Conservation (phyloP, 2,113 vertebrate species). For the Brachyistius frenatus region DNA sequence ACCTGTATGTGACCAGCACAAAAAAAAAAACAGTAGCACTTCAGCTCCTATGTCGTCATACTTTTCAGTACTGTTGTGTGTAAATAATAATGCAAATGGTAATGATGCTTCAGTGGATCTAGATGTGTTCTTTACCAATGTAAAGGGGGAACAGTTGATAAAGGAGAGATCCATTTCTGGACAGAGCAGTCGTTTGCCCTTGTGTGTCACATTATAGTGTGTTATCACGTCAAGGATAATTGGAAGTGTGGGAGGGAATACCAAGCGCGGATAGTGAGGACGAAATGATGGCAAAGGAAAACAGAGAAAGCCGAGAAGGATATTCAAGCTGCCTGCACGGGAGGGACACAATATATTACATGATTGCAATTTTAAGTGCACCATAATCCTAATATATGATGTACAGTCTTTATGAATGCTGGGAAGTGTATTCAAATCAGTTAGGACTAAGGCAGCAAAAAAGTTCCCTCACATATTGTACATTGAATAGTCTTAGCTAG, state of each 20-base stretch:
- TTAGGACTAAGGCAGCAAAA: not conserved
- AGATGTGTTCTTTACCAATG: constrained; percentile 10
- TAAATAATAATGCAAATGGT: constrained; percentile 22
- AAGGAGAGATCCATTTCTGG: constrained; percentile 56
- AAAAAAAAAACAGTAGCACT: too few species aligned
- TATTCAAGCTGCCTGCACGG: constrained; percentile 32
- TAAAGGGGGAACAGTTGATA: constrained; percentile 31
- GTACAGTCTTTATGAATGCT: not conserved
- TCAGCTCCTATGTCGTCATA: too few species aligned
- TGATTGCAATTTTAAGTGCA: not conserved
- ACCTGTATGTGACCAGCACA: too few species aligned
- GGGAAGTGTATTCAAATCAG: not conserved
- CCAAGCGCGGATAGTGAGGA: constrained; percentile 70
- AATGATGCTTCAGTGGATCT: constrained; percentile 9
- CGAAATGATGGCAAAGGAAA: constrained; percentile 48
- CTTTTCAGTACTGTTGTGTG: not conserved
- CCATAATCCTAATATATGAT: not conserved
- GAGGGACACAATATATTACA: constrained; percentile 26
- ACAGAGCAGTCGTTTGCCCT: constrained; percentile 74
- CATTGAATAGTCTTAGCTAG: too few species aligned
- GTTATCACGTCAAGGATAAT: constrained; percentile 84
- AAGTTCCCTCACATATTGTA: too few species aligned
- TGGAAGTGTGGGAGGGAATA: constrained; percentile 82
- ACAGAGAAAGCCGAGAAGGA: constrained; percentile 38
- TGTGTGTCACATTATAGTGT: constrained; percentile 82